Conservation (phyloP, 35 echinoderm and acorn worm species). For the Ophioderma brevispina region DNA sequence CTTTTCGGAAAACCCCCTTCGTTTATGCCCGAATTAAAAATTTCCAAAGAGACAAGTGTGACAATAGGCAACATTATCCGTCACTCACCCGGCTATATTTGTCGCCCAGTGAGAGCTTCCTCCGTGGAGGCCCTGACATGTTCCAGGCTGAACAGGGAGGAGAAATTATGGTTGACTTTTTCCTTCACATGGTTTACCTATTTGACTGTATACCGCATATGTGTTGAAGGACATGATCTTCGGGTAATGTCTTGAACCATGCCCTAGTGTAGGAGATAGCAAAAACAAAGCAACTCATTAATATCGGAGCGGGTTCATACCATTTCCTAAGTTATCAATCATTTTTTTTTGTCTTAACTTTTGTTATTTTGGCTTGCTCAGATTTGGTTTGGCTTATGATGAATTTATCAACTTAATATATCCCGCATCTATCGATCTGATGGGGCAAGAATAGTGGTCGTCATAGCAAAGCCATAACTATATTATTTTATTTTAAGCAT, state of each 20-base stretch:
- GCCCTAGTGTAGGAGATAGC: slow-evolving; percentile 21
- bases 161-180: slow-evolving; percentile 88
- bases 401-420: background rate
- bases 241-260: slow-evolving; percentile 84
- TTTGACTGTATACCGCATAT: slow-evolving; percentile 87
- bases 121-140: slow-evolving; percentile 81
- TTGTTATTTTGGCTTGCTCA: background rate
- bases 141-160: slow-evolving; percentile 68
- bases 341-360: too few species aligned
- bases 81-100: background rate
- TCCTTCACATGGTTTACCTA: slow-evolving; percentile 92
- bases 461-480: background rate
- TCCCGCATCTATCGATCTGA: background rate
- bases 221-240: slow-evolving; percentile 89
- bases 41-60: too few species aligned
- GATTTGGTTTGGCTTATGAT: background rate
- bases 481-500: too few species aligned
- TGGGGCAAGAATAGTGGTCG: background rate
- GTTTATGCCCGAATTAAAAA: too few species aligned
- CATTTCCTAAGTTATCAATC: too few species aligned
- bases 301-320: too few species aligned
- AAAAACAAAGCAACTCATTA: too few species aligned
- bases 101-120: slow-evolving; percentile 63
- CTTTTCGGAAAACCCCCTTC: too few species aligned
- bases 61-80: too few species aligned